Conservation (phyloP, 2,888 invertebrate genomes). For the Ectemnius lituratus region DNA sequence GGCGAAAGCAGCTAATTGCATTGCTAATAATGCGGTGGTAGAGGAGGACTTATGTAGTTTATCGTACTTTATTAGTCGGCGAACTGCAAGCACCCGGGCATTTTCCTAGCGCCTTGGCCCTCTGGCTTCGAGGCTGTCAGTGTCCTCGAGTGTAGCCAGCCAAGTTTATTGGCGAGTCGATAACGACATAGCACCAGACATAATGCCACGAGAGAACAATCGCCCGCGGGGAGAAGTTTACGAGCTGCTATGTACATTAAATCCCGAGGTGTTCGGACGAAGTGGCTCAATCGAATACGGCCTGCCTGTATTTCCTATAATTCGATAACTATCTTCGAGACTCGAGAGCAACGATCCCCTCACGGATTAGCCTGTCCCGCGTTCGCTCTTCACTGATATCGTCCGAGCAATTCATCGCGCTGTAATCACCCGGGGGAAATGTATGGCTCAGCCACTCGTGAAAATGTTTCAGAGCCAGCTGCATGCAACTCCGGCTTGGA, state of each 20-base stretch:
- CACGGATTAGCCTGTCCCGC: background rate
- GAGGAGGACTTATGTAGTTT: conserved; percentile 38
- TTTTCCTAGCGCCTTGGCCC: conserved; percentile 19
- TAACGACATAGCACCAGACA: conserved; percentile 28
- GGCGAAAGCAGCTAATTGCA: conserved; percentile 44
- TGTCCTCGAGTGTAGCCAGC: conserved; percentile 20
- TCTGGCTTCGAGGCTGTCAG: conserved; percentile 3
- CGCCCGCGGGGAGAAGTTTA: conserved; percentile 6
- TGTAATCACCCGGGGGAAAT: too few species aligned
- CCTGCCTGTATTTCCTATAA: too few species aligned
- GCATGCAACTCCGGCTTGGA: too few species aligned
- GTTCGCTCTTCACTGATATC: too few species aligned
- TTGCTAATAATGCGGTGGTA: conserved; percentile 47
- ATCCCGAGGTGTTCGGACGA: background rate
- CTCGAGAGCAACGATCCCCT: too few species aligned
- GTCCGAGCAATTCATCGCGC: too few species aligned
- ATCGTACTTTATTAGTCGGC: conserved; percentile 40
- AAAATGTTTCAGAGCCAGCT: too few species aligned
- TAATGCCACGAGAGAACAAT: conserved; percentile 27
- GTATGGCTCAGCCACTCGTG: too few species aligned
- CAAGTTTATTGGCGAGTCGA: conserved; percentile 33
- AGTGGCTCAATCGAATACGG: too few species aligned
- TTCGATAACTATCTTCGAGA: too few species aligned
- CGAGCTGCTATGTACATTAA: conserved; percentile 11
- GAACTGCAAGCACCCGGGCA: conserved; percentile 25